Conservation (phyloP, 2,113 vertebrate species). For the Macroglossus sobrinus region DNA sequence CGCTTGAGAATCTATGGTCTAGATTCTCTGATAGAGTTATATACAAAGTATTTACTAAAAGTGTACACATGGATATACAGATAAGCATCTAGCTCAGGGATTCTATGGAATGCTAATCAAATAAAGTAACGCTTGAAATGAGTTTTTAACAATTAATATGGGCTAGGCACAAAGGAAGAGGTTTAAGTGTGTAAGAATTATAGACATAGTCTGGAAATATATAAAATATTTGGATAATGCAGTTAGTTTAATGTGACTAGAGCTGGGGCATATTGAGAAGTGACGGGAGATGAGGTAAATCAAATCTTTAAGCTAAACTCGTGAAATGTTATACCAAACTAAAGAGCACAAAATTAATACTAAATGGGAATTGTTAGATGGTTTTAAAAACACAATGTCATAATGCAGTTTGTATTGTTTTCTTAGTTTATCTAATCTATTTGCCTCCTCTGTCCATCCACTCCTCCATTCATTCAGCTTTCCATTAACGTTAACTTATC, state of each 20-base stretch:
- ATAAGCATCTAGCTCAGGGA: background rate
- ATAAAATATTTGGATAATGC: background rate
- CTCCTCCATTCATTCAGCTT: background rate
- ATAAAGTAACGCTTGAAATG: background rate
- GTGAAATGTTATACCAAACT: background rate
- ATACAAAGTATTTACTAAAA: rapidly evolving
- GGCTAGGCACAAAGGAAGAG: background rate
- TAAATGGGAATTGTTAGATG: background rate
- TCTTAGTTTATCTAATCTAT: background rate
- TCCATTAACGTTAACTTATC: background rate
- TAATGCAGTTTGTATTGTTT: background rate
- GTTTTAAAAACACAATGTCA: background rate
- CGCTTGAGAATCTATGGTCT: background rate
- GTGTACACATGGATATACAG: rapidly evolving
- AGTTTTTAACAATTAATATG: background rate
- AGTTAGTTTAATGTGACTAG: background rate
- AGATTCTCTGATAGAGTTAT: background rate
- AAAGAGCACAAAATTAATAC: background rate
- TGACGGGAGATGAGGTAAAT: background rate
- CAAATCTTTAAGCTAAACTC: background rate
- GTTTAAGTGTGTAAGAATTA: background rate
- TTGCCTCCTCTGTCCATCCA: background rate
- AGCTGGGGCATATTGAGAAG: background rate
- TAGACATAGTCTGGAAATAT: background rate
- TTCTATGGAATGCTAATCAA: background rate